A percentile compares a stretch with the other conserved stretches of the same genome.
phyloP scores from a whole-genome alignment of 2,888 invertebrate species.

The Macroteleia sp. region DNA sequence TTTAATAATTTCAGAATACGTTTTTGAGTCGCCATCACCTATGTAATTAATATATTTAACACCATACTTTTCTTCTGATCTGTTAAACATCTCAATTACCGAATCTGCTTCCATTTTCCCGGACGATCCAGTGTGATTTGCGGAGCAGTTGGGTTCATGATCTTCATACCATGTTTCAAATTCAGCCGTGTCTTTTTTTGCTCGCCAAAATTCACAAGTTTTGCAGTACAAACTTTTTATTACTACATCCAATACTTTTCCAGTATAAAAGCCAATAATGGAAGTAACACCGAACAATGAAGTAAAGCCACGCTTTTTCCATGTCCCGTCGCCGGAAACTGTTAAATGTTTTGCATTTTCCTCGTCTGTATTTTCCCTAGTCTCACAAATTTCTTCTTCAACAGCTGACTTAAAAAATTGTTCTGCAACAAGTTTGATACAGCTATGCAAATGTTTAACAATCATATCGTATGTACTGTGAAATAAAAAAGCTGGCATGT shows the following conservation, averaged over 20 bases:
- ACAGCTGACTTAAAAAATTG: background rate
- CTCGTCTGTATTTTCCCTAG: background rate
- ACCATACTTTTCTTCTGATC: constrained; percentile 17
- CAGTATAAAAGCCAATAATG: background rate
- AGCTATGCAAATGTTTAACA: constrained; percentile 20
- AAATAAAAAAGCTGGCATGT: constrained; percentile 25
- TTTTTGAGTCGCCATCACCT: constrained; percentile 13
- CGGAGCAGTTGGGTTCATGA: constrained; percentile 1
- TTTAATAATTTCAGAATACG: constrained; percentile 4
- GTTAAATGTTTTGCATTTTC: constrained; percentile 13
- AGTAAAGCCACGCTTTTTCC: constrained; percentile 16
- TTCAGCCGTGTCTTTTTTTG: constrained; percentile 12
- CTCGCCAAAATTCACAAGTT: constrained; percentile 44
- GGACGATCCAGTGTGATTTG: constrained; percentile 10
- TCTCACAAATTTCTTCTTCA: constrained; percentile 12
- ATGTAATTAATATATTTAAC: constrained; percentile 15
- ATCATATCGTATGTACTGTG: constrained; percentile 31
- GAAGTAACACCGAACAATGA: constrained; percentile 22
- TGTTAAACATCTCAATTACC: constrained; percentile 35
- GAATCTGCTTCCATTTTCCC: constrained; percentile 42
- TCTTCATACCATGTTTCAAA: background rate
- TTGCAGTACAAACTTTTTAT: constrained; percentile 52
- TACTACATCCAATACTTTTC: constrained; percentile 16
- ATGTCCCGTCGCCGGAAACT: constrained; percentile 19
- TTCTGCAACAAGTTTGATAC: constrained; percentile 5